phyloP scores from a whole-genome alignment of 2,888 invertebrate species.

The Parnassius glacialis region DNA sequence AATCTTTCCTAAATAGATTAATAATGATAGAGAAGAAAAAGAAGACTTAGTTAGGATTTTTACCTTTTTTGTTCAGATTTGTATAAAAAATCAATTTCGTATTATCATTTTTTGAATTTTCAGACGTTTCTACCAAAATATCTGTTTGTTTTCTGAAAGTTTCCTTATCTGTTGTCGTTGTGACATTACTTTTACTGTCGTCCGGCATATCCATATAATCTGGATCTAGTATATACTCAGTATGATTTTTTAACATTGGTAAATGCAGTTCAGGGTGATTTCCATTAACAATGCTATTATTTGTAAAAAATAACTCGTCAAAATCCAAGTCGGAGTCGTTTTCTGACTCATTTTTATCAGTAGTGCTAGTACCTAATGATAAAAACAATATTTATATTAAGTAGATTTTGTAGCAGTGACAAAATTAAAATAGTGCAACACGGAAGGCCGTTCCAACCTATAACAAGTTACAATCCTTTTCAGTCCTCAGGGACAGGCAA shows the following conservation, averaged over 20 bases:
- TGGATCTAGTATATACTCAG: conserved; percentile 18
- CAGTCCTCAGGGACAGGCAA: too few species aligned
- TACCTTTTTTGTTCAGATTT: conserved; percentile 5
- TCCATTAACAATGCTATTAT: neutral
- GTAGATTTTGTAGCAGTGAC: too few species aligned
- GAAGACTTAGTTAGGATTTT: too few species aligned
- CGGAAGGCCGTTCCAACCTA: too few species aligned
- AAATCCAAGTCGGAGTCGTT: conserved; percentile 20
- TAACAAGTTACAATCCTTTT: too few species aligned
- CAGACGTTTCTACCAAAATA: neutral
- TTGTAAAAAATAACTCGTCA: conserved; percentile 16
- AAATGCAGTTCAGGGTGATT: conserved; percentile 33
- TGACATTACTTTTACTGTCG: conserved; percentile 7
- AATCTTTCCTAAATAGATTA: too few species aligned
- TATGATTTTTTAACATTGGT: conserved; percentile 26
- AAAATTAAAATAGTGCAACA: too few species aligned
- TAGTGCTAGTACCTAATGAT: neutral
- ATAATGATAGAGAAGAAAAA: too few species aligned
- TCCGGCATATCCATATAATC: conserved; percentile 25
- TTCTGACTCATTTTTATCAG: conserved; percentile 8
- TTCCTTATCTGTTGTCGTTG: conserved; percentile 2
- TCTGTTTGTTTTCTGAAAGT: neutral
- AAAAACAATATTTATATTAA: too few species aligned
- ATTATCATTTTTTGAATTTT: neutral
- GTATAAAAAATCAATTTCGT: conserved; percentile 13